A percentile compares a stretch with the other conserved stretches of the same genome.
These are phyloP conservation scores for Zoanthus gigantus DNA, from an alignment of 92 coral and sea anemone genomes.

Conservation along the genomic window DNA sequence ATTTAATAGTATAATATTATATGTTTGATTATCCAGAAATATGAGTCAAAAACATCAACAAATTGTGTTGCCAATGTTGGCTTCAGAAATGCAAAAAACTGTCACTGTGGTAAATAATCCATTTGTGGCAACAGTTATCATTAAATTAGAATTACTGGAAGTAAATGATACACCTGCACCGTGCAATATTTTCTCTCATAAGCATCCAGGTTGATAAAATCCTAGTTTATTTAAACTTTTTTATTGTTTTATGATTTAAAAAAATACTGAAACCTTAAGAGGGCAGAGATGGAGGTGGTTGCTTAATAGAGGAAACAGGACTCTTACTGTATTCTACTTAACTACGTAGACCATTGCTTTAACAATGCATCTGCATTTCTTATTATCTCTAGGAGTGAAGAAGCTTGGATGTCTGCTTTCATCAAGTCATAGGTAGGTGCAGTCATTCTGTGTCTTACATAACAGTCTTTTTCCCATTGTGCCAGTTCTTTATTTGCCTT, in stretches of 20 bases:
- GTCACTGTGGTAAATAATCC: too few relatives aligned
- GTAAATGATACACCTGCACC: too few relatives aligned
- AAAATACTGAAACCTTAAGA: not conserved
- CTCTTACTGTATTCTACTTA: constrained; percentile 1
- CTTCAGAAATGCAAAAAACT: too few relatives aligned
- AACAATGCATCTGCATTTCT: constrained; percentile 11
- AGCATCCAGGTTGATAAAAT: not conserved
- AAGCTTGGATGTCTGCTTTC: constrained; percentile 32
- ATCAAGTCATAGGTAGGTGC: constrained; percentile 36
- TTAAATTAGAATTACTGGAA: too few relatives aligned
- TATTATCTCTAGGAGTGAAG: constrained; percentile 29
- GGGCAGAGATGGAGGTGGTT: not conserved
- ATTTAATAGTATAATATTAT: too few relatives aligned
- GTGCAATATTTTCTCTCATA: not conserved
- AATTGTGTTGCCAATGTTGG: too few relatives aligned
- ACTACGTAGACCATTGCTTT: constrained; percentile 12
- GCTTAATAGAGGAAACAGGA: not conserved
- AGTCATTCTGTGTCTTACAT: constrained; percentile 27
- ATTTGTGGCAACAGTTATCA: too few relatives aligned
- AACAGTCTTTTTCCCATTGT: constrained; percentile 19
- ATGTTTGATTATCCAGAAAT: too few relatives aligned
- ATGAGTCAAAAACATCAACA: too few relatives aligned
- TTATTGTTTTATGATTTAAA: not conserved
- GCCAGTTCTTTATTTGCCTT: constrained; percentile 2
- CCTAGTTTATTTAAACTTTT: not conserved